Evolutionary conservation across 2,113 vertebrate species (phyloP).

Genomic region (Pao palembangensis): DNA sequence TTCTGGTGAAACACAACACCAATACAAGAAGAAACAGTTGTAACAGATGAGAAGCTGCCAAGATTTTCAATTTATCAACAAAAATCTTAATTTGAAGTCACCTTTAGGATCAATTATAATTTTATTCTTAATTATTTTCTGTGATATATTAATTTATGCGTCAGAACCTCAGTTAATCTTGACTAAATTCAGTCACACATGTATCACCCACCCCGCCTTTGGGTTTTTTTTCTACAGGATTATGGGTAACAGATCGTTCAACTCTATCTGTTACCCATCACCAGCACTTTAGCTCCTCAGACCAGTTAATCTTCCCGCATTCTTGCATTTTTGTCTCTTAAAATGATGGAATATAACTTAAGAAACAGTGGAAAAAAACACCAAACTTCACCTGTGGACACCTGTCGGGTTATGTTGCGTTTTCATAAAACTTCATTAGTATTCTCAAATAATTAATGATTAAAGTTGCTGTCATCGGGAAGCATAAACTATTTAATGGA

Average conservation of each 20-base stretch:
- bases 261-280: constrained; percentile 66
- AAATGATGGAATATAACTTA: no score
- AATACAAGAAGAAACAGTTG: not conserved
- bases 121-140: constrained; percentile 15
- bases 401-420: no score
- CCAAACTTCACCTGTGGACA: no score
- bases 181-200: constrained; percentile 61
- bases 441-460: no score
- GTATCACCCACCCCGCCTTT: constrained; percentile 27
- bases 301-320: constrained; percentile 29
- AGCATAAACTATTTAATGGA: no score
- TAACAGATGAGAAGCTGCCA: not conserved
- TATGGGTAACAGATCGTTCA: constrained; percentile 16
- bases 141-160: constrained; percentile 49
- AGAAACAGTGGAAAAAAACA: not conserved
- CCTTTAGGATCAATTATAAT: not conserved
- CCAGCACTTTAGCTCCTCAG: constrained; percentile 54
- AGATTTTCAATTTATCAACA: not conserved
- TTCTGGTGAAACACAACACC: not conserved
- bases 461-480: no score
- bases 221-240: constrained; percentile 3
- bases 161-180: constrained; percentile 75
- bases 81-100: not conserved
- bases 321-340: constrained; percentile 8
- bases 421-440: no score